Percentiles rank a stretch among this genome's conserved stretches.
Evolutionary conservation across 2,888 invertebrate genomes (phyloP).

Genomic region (Smittia sp.): DNA sequence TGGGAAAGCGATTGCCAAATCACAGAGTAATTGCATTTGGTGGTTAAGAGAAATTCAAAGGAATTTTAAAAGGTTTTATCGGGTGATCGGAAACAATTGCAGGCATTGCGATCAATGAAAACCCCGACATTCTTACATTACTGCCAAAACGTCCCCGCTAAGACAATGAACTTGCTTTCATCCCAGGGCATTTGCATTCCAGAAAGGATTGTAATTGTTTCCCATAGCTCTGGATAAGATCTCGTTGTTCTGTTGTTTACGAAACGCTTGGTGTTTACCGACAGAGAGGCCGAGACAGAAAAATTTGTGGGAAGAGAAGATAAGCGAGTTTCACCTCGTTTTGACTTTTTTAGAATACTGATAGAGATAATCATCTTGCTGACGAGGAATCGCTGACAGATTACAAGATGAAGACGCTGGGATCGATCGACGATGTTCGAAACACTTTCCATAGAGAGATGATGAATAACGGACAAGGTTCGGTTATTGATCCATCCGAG

Average conservation of each 20-base stretch:
- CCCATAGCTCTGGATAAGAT: not conserved
- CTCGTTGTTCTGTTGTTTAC: not conserved
- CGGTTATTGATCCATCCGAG: too few species aligned
- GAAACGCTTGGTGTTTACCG: not conserved
- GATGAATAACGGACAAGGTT: conserved; percentile 16
- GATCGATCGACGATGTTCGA: conserved; percentile 8
- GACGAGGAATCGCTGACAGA: conserved; percentile 23
- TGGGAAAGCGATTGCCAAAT: too few species aligned
- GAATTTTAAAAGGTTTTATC: too few species aligned
- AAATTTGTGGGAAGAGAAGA: not conserved
- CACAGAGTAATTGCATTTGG: too few species aligned
- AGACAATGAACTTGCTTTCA: not conserved
- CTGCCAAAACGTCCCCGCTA: too few species aligned
- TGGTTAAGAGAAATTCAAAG: too few species aligned
- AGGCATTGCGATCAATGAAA: too few species aligned
- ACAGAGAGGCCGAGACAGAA: not conserved
- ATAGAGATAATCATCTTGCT: not conserved
- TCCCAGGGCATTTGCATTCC: too few species aligned
- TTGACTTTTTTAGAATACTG: not conserved
- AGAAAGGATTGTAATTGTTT: conserved; percentile 16
- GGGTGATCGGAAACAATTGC: too few species aligned
- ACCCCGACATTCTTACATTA: too few species aligned
- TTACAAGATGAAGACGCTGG: conserved; percentile 9
- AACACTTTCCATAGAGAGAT: conserved; percentile 18
- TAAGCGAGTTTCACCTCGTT: not conserved